Conservation (phyloP, 2,113 vertebrate genomes). For the Axis porcinus region DNA sequence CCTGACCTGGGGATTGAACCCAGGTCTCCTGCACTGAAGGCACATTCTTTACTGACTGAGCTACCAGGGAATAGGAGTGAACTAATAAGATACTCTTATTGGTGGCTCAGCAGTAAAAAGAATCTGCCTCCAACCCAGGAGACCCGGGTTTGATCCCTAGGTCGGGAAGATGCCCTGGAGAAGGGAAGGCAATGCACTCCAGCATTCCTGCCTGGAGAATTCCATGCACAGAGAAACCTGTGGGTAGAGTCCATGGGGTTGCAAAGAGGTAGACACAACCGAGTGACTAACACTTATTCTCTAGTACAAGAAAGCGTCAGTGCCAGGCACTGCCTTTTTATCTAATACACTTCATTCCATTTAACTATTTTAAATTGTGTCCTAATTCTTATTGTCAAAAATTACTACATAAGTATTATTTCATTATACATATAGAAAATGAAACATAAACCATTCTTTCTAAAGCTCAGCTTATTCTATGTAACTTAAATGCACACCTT, state of each 20-base stretch:
- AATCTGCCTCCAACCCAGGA: not conserved
- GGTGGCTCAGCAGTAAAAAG: not conserved
- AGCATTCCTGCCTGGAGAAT: not conserved
- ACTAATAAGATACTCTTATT: not conserved
- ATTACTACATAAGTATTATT: not conserved
- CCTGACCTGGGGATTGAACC: not conserved
- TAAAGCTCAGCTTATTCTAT: not conserved
- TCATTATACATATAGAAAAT: not conserved
- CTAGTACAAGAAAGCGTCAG: not conserved
- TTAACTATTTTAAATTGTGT: not conserved
- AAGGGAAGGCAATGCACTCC: not conserved
- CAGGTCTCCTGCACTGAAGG: not conserved
- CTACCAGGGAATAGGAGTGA: not conserved
- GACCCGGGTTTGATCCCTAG: accelerated
- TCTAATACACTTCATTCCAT: not conserved
- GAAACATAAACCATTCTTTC: not conserved
- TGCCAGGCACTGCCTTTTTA: not conserved
- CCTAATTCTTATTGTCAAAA: not conserved
- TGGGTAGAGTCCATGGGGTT: not conserved
- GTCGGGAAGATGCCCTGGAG: not conserved
- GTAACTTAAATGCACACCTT: not conserved
- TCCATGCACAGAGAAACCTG: not conserved
- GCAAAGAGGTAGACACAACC: not conserved
- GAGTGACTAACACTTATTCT: not conserved
- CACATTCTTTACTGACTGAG: not conserved